Base-by-base conservation (phyloP, 2,888 invertebrate genomes). In the Busseola fusca region DNA sequence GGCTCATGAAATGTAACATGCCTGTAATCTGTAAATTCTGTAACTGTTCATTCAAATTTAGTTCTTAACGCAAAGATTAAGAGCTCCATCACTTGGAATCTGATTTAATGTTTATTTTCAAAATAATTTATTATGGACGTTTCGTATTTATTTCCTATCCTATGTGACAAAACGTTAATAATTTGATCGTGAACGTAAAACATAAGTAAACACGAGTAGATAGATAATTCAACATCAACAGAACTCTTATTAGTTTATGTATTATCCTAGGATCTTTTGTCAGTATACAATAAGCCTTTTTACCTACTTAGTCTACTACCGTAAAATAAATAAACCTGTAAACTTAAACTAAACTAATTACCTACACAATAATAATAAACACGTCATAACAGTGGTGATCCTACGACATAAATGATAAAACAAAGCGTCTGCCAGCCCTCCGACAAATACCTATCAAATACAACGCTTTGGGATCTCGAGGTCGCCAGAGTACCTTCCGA, bases 401-500 rank as follows among this genome's bases (percentile, higher is more conserved):
- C 50, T 21, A 58, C 37, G n/a, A 66, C 34, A 18, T 64, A 40
- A 34, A 72, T 57, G 21, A 64, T 27, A 42, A 50, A 72, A 73
- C 66, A 66, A 67, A 58, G 27, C 27, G n/a, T 40, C 59, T 5
- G 52, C 45, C 66, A 73, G 58, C 66, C 78, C 72, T 77, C 71
- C 70, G 14, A 69, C 14, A 54, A 58, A 54, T 80, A 80, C 77
- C 56, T 84, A 87, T 63, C 69, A 58, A 69, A 45, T 48, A 73
- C 58, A 65, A 48, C 63, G 59, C 64, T 77, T 76, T 58, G n/a
- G 63, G 81, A 88, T 81, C 84, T 88, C 89, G 88, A 92, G 91
- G 91, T 88, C 89, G 30, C n/a, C 27, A 16, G 34, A 58, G 65
- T 73, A 67, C 65, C 83, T 81, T 82, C 85, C 83, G 85, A 78